Conservation (phyloP, 2,888 invertebrate species). For the Pemphredon lugubris region DNA sequence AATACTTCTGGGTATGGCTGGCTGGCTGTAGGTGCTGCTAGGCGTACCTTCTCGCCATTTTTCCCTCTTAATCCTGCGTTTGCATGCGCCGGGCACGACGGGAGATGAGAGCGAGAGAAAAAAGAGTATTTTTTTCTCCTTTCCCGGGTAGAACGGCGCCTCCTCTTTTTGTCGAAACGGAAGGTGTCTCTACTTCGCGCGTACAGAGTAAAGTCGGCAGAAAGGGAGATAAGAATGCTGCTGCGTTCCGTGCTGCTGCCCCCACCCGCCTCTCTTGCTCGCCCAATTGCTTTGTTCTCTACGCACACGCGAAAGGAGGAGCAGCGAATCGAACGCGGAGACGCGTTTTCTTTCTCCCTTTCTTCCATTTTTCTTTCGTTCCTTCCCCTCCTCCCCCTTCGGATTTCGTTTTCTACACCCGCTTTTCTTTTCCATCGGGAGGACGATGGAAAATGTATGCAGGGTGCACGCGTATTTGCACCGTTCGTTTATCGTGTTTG, state of each 20-base stretch:
- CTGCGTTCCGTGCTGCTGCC: background rate
- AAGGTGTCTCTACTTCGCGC: too few species aligned
- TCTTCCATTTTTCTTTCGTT: slow-evolving; percentile 8
- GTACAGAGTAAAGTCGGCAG: too few species aligned
- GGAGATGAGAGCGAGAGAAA: too few species aligned
- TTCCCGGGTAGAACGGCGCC: too few species aligned
- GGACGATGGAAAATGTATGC: too few species aligned
- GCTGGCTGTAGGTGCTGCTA: slow-evolving; percentile 2
- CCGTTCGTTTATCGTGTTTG: background rate
- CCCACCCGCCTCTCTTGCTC: slow-evolving; percentile 7
- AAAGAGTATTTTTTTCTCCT: slow-evolving; percentile 1
- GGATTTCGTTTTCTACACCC: background rate
- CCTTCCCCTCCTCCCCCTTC: background rate
- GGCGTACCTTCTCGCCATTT: too few species aligned
- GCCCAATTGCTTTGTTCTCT: slow-evolving; percentile 33
- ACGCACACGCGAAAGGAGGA: too few species aligned
- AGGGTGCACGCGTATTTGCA: background rate
- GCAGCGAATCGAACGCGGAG: too few species aligned
- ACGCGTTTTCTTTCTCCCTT: slow-evolving; percentile 33
- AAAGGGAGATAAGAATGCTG: too few species aligned
- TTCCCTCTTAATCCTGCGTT: too few species aligned
- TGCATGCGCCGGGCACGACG: too few species aligned
- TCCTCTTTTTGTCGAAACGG: too few species aligned
- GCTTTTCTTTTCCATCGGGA: background rate
- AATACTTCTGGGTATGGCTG: slow-evolving; percentile 1